Conservation (phyloP, 2,797 vertebrate species). For the Sciaenops ocellatus region DNA sequence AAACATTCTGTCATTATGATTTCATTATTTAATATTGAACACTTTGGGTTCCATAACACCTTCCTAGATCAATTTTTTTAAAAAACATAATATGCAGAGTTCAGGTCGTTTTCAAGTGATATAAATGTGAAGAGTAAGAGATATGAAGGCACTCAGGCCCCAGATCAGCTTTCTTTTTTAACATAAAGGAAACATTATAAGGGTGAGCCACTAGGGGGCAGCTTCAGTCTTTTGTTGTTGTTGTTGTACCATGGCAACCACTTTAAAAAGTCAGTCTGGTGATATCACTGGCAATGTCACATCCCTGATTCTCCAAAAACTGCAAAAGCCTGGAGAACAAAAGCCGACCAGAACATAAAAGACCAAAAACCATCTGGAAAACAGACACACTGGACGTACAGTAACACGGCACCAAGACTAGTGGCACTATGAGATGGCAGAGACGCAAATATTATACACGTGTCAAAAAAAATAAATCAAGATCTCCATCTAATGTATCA, state of each 20-base stretch:
- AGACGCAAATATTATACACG: constrained; percentile 70
- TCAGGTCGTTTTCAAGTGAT: constrained; percentile 58
- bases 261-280: constrained; percentile 60
- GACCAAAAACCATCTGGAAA: constrained; percentile 57
- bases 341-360: constrained; percentile 48
- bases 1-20: neutral
- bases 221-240: constrained; percentile 45
- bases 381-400: constrained; percentile 73
- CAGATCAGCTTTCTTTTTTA: constrained; percentile 52
- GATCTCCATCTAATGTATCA: constrained; percentile 59
- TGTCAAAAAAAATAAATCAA: constrained; percentile 78
- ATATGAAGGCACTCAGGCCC: constrained; percentile 74
- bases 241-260: constrained; percentile 43
- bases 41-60: constrained; percentile 32
- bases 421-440: constrained; percentile 81
- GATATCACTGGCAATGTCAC: constrained; percentile 60
- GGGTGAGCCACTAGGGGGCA: constrained; percentile 67
- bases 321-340: constrained; percentile 55
- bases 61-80: constrained; percentile 28
- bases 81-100: constrained; percentile 37
- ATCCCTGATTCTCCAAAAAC: constrained; percentile 71
- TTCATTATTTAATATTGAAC: constrained; percentile 33
- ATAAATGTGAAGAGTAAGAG: constrained; percentile 47
- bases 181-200: constrained; percentile 27
- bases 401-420: constrained; percentile 76